Conservation (phyloP, 2,888 invertebrate genomes). For the Macaria liturata region DNA sequence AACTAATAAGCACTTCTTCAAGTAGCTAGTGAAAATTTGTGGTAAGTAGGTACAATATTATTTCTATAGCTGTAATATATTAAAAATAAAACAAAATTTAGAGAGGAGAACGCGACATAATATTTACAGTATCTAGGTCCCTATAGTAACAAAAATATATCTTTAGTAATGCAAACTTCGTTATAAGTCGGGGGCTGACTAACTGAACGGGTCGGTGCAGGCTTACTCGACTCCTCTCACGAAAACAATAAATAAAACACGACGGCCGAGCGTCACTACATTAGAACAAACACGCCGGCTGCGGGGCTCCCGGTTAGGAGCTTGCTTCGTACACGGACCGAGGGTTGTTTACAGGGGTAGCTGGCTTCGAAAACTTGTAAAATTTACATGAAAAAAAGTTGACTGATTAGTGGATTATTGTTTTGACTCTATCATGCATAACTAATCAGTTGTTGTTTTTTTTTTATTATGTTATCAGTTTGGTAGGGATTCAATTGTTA, state of each 20-base stretch:
- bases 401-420: too few species aligned
- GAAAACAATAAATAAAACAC: slow-evolving; percentile 35
- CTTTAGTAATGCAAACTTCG: slow-evolving; percentile 34
- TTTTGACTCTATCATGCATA: too few species aligned
- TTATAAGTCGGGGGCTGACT: slow-evolving; percentile 15
- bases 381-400: too few species aligned
- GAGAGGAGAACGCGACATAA: slow-evolving; percentile 60
- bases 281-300: background rate
- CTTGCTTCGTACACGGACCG: too few species aligned
- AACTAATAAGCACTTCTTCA: slow-evolving; percentile 79
- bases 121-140: slow-evolving; percentile 36
- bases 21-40: slow-evolving; percentile 73
- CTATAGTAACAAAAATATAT: slow-evolving; percentile 42
- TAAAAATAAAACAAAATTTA: slow-evolving; percentile 54
- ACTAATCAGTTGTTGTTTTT: too few species aligned
- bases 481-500: too few species aligned
- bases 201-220: slow-evolving; percentile 30
- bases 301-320: too few species aligned
- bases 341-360: too few species aligned
- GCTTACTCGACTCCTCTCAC: slow-evolving; percentile 32
- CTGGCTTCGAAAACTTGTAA: too few species aligned
- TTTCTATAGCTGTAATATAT: slow-evolving; percentile 49
- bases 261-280: slow-evolving; percentile 23
- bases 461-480: too few species aligned
- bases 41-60: slow-evolving; percentile 54